These are phyloP conservation scores for Leuciscus idus DNA, from an alignment of 2,113 vertebrate species.

Conservation along the genomic window DNA sequence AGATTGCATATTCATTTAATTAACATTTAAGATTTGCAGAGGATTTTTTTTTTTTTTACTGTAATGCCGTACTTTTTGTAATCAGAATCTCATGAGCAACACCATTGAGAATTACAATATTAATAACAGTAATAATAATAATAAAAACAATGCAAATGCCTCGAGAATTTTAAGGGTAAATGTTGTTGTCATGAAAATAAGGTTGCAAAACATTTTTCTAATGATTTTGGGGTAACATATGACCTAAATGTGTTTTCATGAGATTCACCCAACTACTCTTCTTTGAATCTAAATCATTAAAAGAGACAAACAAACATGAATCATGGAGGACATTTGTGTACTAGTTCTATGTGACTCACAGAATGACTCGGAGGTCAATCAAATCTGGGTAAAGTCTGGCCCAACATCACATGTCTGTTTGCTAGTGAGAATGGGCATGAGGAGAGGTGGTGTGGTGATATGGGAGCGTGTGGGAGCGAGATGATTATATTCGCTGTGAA, in stretches of 20 bases:
- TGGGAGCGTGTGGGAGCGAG: not conserved
- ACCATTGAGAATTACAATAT: not conserved
- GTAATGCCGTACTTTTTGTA: not conserved
- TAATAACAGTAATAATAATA: not conserved
- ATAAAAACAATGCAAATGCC: not conserved
- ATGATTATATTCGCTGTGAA: slow-evolving; percentile 10
- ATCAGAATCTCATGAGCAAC: not conserved
- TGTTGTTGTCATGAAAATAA: not conserved
- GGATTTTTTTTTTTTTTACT: not conserved
- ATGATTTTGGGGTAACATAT: not conserved
- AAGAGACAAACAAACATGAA: not conserved
- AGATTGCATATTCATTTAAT: not conserved
- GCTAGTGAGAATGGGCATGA: not conserved
- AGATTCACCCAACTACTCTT: not conserved
- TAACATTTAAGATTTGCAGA: not conserved
- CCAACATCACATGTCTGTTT: not conserved
- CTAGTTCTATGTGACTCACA: not conserved
- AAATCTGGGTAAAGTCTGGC: not conserved
- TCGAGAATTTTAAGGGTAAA: not conserved
- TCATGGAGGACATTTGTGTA: not conserved
- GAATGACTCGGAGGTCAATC: not conserved
- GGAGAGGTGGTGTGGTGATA: not conserved
- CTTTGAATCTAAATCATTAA: not conserved
- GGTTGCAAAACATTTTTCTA: not conserved
- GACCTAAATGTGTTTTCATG: not conserved